These are phyloP conservation scores for Nephrotoma flavescens DNA, from an alignment of 2,888 invertebrate species.

Conservation along the genomic window DNA sequence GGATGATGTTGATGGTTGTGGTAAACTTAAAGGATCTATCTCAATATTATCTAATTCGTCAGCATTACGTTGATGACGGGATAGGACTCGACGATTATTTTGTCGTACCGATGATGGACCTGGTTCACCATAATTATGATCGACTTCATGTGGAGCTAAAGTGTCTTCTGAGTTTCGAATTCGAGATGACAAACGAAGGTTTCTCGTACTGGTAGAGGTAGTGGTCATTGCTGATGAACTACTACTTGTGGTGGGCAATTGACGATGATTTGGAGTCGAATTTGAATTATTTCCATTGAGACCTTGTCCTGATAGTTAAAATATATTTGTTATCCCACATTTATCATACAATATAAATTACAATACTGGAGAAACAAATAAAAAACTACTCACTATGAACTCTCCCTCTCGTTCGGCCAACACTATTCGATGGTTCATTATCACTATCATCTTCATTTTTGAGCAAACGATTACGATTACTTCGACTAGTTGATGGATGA, in stretches of 20 bases:
- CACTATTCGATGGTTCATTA: neutral
- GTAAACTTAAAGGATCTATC: constrained; percentile 9
- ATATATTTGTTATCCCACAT: neutral
- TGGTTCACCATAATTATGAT: constrained; percentile 30
- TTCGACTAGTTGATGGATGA: neutral
- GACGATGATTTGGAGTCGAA: neutral
- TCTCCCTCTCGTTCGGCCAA: neutral
- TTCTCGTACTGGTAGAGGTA: neutral
- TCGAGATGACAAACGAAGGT: neutral
- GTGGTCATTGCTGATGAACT: neutral
- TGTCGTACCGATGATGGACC: constrained; percentile 22
- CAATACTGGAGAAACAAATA: too few species aligned
- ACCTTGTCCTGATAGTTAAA: neutral
- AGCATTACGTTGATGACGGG: constrained; percentile 30
- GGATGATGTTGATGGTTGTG: neutral
- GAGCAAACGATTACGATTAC: neutral
- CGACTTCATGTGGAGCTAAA: constrained; percentile 14
- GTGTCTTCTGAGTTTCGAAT: neutral
- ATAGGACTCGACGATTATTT: constrained; percentile 24
- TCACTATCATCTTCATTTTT: constrained; percentile 10
- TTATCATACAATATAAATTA: too few species aligned
- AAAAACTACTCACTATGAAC: neutral
- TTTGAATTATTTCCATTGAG: neutral
- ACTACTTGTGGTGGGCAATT: neutral
- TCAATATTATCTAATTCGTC: constrained; percentile 24